Conservation (phyloP, 2,888 invertebrate genomes). For the Lydus trimaculatus region DNA sequence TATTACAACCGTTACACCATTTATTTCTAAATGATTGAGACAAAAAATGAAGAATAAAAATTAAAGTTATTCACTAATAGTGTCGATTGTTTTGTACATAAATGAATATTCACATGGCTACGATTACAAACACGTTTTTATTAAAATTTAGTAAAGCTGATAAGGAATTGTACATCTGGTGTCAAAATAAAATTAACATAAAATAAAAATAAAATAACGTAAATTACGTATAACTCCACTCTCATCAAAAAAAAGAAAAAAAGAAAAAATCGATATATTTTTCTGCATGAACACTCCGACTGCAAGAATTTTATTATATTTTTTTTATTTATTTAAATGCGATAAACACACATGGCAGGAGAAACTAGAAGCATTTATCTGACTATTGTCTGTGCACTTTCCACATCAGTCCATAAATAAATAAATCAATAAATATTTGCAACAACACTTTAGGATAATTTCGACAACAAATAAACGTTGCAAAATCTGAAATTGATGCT, state of each 20-base stretch:
- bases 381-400: conserved; percentile 39
- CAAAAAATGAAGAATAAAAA: conserved; percentile 41
- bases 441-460: conserved; percentile 25
- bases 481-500: conserved; percentile 14
- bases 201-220: background rate
- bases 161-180: conserved; percentile 55
- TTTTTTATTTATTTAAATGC: conserved; percentile 53
- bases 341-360: conserved; percentile 58
- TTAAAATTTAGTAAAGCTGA: conserved; percentile 38
- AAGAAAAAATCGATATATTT: too few species aligned
- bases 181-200: conserved; percentile 46
- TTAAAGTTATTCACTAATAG: conserved; percentile 28
- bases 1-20: conserved; percentile 44
- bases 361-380: conserved; percentile 48
- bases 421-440: conserved; percentile 8
- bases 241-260: conserved; percentile 48
- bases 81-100: conserved; percentile 32
- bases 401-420: conserved; percentile 37
- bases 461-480: conserved; percentile 20
- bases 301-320: conserved; percentile 47
- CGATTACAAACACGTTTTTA: conserved; percentile 31
- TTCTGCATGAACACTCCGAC: conserved; percentile 58
- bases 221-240: conserved; percentile 43
- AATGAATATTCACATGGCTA: conserved; percentile 33
- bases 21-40: conserved; percentile 39